Evolutionary conservation across 1,140 invertebrate genomes (phyloP), one percentile per base, ranked within the genome.

Genomic region (Drosophila lacteicornis): DNA sequence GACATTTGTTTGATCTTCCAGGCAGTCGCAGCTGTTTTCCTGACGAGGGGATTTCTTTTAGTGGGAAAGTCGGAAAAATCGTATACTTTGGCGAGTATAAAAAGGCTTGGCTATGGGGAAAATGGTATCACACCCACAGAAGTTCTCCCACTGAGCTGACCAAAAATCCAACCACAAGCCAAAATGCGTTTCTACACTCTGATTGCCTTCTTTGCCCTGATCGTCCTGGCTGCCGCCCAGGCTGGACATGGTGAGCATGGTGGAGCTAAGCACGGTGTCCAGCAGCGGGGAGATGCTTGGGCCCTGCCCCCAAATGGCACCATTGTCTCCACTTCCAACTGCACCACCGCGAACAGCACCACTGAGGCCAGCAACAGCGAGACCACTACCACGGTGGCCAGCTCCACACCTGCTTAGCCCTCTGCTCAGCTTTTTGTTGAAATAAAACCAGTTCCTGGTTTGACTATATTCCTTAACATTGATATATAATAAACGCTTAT

Each of bases 161-260:
- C 33, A 15, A 27, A 9, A 22, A 58, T 30, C 53, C 4, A 43
- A 55, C 30, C 5, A 55, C 25, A 25, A 58, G 9, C 15, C n/a
- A 55, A 40, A 27, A 76, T 76, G 74, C 74, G 74, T 47, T 67
- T 7, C 53, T 43, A n/a, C 51, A 53, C 45, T 15, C 22, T 76
- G 73, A 67, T 76, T 58, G 74, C 43, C 38, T 40, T 77, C 47
- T 43, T 77, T 19, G 73, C 73, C 2, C 36, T 76, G 43, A 17
- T 76, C 30, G 53, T 55, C 13, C 19, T 76, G 74, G 74, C 55
- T 25, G 40, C 73, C 15, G 61, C 60, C 13, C 73, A 66, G 19
- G 53, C 47, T 13, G 61, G 45, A 33, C 46, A 36, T n/a, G 36
- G 30, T n/a, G 46, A 4, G 17, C 56, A 38, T 8, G 46, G 36